Evolutionary conservation across 2,113 vertebrate genomes (phyloP).

Genomic region (Perca flavescens): DNA sequence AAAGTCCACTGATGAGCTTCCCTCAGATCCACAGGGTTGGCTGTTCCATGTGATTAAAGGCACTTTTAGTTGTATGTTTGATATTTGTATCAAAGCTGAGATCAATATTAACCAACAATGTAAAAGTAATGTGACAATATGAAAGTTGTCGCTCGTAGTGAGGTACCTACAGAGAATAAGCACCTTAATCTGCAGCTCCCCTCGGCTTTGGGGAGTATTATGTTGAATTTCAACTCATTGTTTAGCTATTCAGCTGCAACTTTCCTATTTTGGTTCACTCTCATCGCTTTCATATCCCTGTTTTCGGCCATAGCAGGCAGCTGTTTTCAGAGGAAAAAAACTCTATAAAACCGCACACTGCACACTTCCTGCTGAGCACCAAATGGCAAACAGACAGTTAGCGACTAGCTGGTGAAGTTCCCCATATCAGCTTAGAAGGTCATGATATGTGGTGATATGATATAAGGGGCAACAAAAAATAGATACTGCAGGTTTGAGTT

Average conservation of each 20-base stretch:
- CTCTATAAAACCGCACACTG: not conserved
- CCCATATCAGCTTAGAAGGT: not conserved
- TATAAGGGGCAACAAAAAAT: too few relatives aligned
- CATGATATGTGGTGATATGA: too few relatives aligned
- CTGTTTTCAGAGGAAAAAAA: not conserved
- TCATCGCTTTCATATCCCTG: not conserved
- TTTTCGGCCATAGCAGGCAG: not conserved
- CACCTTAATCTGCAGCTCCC: not conserved
- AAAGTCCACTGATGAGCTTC: slow-evolving; percentile 3
- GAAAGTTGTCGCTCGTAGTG: not conserved
- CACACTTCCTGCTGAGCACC: not conserved
- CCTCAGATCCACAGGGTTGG: not conserved
- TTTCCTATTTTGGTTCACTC: not conserved
- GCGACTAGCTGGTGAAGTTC: not conserved
- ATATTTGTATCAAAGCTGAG: slow-evolving; percentile 36
- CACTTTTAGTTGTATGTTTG: slow-evolving; percentile 18
- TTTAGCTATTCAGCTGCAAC: slow-evolving; percentile 5
- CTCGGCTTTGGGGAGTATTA: not conserved
- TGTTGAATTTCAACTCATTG: not conserved
- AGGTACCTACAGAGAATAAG: not conserved
- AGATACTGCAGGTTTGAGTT: not conserved
- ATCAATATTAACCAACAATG: not conserved
- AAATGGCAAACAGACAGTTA: not conserved
- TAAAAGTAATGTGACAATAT: not conserved
- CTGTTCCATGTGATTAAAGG: slow-evolving; percentile 18